A percentile compares a stretch with the other conserved stretches of the same genome.
Conservation (phyloP, 2,797 vertebrate species). For the Craterocephalus amniculus region DNA sequence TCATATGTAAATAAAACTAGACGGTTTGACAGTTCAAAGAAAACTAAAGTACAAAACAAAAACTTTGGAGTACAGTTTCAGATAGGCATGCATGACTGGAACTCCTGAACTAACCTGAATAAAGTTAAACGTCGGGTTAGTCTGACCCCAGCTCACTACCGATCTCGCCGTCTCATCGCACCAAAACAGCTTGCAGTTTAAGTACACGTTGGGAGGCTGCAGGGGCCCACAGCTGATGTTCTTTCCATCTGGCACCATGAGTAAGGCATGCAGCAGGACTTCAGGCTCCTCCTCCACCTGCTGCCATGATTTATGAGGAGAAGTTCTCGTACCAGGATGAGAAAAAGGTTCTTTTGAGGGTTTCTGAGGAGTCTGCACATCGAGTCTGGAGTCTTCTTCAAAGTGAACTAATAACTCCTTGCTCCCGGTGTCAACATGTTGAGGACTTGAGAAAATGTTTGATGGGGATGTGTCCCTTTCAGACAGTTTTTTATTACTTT, state of each 20-base stretch:
- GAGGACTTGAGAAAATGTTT: slow-evolving; percentile 37
- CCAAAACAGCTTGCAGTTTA: slow-evolving; percentile 93
- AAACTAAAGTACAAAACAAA: background rate
- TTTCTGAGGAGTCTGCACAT: slow-evolving; percentile 47
- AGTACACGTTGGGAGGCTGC: slow-evolving; percentile 86
- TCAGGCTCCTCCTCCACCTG: slow-evolving; percentile 65
- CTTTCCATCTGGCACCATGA: slow-evolving; percentile 93
- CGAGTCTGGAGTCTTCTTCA: slow-evolving; percentile 33
- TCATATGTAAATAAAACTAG: background rate
- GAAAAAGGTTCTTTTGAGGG: background rate
- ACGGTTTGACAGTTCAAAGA: too few species aligned
- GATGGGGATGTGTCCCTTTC: slow-evolving; percentile 18
- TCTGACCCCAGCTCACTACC: slow-evolving; percentile 86
- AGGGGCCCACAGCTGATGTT: slow-evolving; percentile 78
- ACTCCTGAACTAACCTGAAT: slow-evolving; percentile 85
- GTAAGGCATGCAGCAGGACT: slow-evolving; percentile 86
- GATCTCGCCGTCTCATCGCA: slow-evolving; percentile 88
- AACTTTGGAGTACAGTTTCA: background rate
- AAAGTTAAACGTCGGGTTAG: slow-evolving; percentile 88
- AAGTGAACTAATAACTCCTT: slow-evolving; percentile 18
- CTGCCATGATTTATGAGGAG: slow-evolving; percentile 15
- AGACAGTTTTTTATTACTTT: slow-evolving; percentile 46
- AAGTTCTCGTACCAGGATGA: slow-evolving; percentile 10
- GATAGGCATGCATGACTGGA: background rate
- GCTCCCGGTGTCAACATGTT: slow-evolving; percentile 3